These are phyloP conservation scores for Tetheella fluctuosa DNA, from an alignment of 2,888 invertebrate species.

Conservation along the genomic window DNA sequence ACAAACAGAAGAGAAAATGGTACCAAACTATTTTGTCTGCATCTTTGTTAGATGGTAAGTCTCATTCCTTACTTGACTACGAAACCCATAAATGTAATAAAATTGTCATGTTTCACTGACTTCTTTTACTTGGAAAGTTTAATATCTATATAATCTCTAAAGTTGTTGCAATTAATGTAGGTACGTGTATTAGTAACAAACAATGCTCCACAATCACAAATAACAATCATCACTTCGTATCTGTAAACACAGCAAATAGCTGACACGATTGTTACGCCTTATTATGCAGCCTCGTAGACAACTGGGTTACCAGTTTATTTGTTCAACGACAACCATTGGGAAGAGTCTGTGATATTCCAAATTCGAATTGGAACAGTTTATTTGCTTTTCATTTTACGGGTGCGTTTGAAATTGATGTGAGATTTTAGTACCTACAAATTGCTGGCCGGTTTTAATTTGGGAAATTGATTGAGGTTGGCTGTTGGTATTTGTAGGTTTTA, in stretches of 20 bases:
- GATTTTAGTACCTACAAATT: not conserved
- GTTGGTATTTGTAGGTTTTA: not conserved
- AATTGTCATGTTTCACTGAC: too few relatives aligned
- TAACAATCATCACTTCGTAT: conserved; percentile 4
- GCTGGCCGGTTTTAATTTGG: not conserved
- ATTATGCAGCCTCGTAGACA: conserved; percentile 41
- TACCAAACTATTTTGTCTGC: too few relatives aligned
- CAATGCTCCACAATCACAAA: conserved; percentile 17
- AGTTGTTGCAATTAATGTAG: not conserved
- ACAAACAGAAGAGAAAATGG: too few relatives aligned
- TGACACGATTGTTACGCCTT: conserved; percentile 47
- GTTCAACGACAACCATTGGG: conserved; percentile 27
- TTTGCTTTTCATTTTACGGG: not conserved
- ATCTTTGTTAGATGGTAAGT: too few relatives aligned
- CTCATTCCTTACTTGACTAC: too few relatives aligned
- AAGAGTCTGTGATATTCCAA: conserved; percentile 23
- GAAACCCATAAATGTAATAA: too few relatives aligned
- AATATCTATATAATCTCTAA: too few relatives aligned
- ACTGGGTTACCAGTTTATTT: conserved; percentile 41
- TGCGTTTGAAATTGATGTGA: not conserved
- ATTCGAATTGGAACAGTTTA: not conserved
- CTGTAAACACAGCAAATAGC: conserved; percentile 15
- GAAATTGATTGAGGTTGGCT: not conserved
- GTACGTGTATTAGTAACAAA: conserved; percentile 13
- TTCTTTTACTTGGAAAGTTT: too few relatives aligned